Evolutionary conservation across 2,888 invertebrate genomes (phyloP), one percentile per base, ranked within the genome.

Genomic region (Diaprepes abbreviatus): DNA sequence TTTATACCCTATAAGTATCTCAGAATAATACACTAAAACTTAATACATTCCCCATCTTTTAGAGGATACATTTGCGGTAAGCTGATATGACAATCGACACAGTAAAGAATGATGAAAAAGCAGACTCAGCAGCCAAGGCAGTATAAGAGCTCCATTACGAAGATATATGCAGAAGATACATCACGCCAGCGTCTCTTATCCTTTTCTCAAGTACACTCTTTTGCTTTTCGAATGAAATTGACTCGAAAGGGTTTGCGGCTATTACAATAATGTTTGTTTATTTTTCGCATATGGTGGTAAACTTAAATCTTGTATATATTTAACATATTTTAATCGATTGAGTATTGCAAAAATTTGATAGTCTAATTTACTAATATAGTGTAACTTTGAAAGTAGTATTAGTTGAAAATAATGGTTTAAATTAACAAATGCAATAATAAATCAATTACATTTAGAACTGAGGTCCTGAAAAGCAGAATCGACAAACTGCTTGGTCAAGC

Each of bases 91-190:
- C 55, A 65, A 57, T 57, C 55, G 57, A 36, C 65, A 57, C 40
- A 43, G 54, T 45, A 57, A 65, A 55, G 65, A 48, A 65, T 55
- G 65, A 57, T 54, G 65, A 57, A 57, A 65, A 65, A 57, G 55
- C 65, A 33, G 65, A 57, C 54, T 65, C 65, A 65, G 65, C 65
- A 55, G 65, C 55, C 45, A 21, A 35, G 55, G 43, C 45, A 43
- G 62, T 38, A 40, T 65, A 57, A 57, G 65, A 35, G 57, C 43
- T 57, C 65, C 57, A 65, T 65, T 65, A 65, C 31, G 65, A 55
- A 54, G 65, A 65, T 65, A 65, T 55, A 65, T 54, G 65, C 55
- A 55, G 45, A 54, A 65, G 65, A 65, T 65, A 65, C 54, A 65
- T 65, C 65, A 65, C 33, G 55, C 12, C 63, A 33, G 12, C 43